phyloP scores from a whole-genome alignment of 2,888 invertebrate species.

The Papilio gigon region DNA sequence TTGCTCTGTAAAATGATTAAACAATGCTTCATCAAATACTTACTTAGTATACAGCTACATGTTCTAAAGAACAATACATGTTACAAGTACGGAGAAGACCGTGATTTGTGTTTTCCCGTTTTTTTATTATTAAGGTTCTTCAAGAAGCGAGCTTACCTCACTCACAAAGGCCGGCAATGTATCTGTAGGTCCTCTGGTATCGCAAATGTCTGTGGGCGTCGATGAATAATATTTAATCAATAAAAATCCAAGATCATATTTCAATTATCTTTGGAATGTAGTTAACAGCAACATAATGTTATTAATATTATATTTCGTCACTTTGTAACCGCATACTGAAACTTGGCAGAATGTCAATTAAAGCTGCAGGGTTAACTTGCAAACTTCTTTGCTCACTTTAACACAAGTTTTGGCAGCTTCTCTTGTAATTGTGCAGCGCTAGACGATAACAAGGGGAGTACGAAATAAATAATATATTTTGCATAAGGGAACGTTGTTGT shows the following conservation, averaged over 20 bases:
- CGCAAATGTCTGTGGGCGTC: too few relatives aligned
- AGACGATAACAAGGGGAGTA: not conserved
- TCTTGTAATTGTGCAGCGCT: constrained; percentile 1
- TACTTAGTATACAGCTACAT: too few relatives aligned
- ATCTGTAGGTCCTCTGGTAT: too few relatives aligned
- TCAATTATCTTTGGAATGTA: too few relatives aligned
- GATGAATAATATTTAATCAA: too few relatives aligned
- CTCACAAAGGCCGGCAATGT: too few relatives aligned
- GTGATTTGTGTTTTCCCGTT: too few relatives aligned
- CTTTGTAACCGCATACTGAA: not conserved
- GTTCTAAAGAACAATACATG: not conserved
- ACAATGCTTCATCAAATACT: too few relatives aligned
- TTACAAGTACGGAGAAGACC: not conserved
- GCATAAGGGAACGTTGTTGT: not conserved
- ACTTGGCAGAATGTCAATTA: constrained; percentile 10
- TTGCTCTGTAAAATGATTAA: too few relatives aligned
- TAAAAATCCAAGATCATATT: too few relatives aligned
- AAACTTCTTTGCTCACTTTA: constrained; percentile 16
- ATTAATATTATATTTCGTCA: constrained; percentile 2
- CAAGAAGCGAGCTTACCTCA: too few relatives aligned
- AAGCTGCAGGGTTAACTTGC: not conserved
- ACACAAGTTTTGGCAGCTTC: constrained; percentile 16
- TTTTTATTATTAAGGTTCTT: too few relatives aligned
- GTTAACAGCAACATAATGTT: not conserved
- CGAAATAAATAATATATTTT: constrained; percentile 8